A percentile compares a stretch with the other conserved stretches of the same genome.
Evolutionary conservation across 2,113 vertebrate genomes (phyloP).

Genomic region (Colossoma macropomum): DNA sequence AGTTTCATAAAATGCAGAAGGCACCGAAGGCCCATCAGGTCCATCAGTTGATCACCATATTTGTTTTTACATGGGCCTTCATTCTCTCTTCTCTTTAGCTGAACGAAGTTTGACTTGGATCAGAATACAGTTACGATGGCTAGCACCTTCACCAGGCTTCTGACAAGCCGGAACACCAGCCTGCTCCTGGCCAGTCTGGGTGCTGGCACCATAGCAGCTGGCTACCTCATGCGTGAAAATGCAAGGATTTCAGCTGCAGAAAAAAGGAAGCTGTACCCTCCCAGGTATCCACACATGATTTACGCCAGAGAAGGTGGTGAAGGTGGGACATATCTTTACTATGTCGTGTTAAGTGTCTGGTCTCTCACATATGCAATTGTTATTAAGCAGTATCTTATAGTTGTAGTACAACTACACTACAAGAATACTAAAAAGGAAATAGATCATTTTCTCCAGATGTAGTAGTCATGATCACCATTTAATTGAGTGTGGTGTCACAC

Average conservation of each 20-base stretch:
- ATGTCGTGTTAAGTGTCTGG: neutral
- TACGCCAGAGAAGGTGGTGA: neutral
- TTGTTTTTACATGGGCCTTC: neutral
- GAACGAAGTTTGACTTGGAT: conserved; percentile 33
- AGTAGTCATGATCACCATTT: neutral
- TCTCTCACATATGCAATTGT: too few species aligned
- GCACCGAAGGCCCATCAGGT: too few species aligned
- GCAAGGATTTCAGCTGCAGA: conserved; percentile 71
- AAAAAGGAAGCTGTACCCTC: conserved; percentile 84
- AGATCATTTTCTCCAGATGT: neutral
- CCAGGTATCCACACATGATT: conserved; percentile 78
- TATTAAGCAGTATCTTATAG: too few species aligned
- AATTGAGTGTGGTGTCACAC: conserved; percentile 77
- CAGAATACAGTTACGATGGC: conserved; percentile 76
- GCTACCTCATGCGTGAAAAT: conserved; percentile 81
- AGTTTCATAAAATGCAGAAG: too few species aligned
- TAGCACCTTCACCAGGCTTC: conserved; percentile 82
- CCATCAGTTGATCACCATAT: too few species aligned
- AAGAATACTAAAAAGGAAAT: too few species aligned
- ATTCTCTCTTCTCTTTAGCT: conserved; percentile 46
- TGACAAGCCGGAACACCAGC: conserved; percentile 81
- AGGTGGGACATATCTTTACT: neutral
- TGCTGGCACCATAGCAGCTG: conserved; percentile 79
- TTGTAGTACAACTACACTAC: too few species aligned
- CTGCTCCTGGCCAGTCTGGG: conserved; percentile 83